These are phyloP conservation scores for Limenitis camilla DNA, from an alignment of 2,888 invertebrate species.

Conservation along the genomic window DNA sequence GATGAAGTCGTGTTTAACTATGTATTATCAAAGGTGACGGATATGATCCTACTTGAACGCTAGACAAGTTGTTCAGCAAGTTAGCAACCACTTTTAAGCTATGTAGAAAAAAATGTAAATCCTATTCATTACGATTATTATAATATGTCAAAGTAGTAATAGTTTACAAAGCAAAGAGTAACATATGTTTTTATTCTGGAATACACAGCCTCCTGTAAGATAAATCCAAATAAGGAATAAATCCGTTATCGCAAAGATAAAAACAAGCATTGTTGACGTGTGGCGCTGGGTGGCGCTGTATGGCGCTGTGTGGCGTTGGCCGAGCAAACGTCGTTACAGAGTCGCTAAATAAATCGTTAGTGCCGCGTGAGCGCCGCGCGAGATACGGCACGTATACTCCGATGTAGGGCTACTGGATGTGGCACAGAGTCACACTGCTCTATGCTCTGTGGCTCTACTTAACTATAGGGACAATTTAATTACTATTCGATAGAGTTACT, in stretches of 20 bases:
- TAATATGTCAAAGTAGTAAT: no score
- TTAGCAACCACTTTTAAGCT: no score
- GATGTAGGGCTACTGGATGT: conserved; percentile 39
- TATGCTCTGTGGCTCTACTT: no score
- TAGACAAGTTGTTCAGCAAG: no score
- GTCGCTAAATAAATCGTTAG: conserved; percentile 71
- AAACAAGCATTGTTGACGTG: conserved; percentile 55
- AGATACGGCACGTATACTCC: conserved; percentile 62
- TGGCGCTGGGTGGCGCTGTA: conserved; percentile 32
- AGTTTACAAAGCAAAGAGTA: no score
- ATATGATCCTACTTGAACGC: no score
- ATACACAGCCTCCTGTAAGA: neutral
- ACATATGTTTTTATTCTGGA: neutral
- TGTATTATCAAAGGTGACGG: no score
- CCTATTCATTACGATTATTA: no score
- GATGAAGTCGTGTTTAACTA: no score
- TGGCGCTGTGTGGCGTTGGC: conserved; percentile 29
- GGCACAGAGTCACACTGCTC: conserved; percentile 14
- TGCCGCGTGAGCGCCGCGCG: conserved; percentile 52
- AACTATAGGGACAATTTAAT: no score
- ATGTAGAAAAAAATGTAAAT: no score
- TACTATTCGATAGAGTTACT: no score
- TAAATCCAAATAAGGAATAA: neutral
- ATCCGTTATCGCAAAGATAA: conserved; percentile 37
- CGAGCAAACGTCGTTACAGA: conserved; percentile 68